These are phyloP conservation scores for Salarias fasciatus DNA, from an alignment of 2,797 vertebrate species.

Conservation along the genomic window DNA sequence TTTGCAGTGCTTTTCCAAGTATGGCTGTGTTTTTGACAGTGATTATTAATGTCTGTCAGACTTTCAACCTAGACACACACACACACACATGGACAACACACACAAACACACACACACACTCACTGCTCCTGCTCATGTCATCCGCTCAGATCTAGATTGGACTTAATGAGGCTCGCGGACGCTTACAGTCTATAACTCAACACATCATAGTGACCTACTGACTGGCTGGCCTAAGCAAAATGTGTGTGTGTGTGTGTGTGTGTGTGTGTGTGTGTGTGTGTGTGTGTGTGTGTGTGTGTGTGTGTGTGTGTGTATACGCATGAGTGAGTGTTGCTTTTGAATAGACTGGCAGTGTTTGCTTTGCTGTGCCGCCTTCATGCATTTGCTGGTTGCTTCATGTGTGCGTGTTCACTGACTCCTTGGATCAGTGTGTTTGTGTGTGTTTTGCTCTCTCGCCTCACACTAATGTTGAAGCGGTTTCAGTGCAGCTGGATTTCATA, in stretches of 20 bases:
- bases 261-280: conserved; percentile 9
- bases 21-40: conserved; percentile 3
- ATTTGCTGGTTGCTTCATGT: too few species aligned
- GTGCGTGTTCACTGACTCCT: too few species aligned
- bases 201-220: conserved; percentile 57
- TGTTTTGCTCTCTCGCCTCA: not conserved
- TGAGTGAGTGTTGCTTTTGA: too few species aligned
- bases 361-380: too few species aligned
- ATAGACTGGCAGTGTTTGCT: too few species aligned
- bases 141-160: conserved; percentile 59
- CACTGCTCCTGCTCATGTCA: conserved; percentile 40
- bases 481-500: conserved; percentile 4
- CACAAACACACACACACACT: conserved; percentile 5
- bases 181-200: conserved; percentile 49
- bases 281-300: not conserved
- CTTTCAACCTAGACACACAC: conserved; percentile 17
- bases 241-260: conserved; percentile 17
- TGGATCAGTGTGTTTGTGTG: too few species aligned
- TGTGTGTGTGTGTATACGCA: conserved; percentile 1
- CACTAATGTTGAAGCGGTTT: conserved; percentile 16
- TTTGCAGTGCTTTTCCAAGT: not conserved
- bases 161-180: conserved; percentile 56
- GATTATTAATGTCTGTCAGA: conserved; percentile 35
- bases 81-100: conserved; percentile 1
- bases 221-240: conserved; percentile 33